These are phyloP conservation scores for Brenthis ino DNA, from an alignment of 2,888 invertebrate genomes.

Conservation along the genomic window DNA sequence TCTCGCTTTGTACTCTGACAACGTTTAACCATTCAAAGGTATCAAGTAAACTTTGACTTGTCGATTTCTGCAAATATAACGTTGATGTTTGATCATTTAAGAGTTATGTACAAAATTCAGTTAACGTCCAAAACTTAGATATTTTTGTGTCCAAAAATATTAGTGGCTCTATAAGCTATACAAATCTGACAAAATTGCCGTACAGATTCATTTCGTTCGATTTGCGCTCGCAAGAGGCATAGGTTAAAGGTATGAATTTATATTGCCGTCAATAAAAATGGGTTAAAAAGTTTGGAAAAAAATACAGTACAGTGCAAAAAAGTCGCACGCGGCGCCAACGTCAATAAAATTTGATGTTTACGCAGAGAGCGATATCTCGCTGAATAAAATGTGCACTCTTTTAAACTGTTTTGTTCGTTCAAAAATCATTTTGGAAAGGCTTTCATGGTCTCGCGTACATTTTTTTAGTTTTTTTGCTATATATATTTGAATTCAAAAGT, in stretches of 20 bases:
- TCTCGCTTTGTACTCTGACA: conserved; percentile 56
- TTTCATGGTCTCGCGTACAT: conserved; percentile 34
- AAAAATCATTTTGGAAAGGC: conserved; percentile 54
- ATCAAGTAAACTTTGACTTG: conserved; percentile 45
- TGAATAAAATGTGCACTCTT: conserved; percentile 58
- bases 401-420: conserved; percentile 55
- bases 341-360: conserved; percentile 77
- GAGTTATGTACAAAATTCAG: background rate
- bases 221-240: conserved; percentile 26
- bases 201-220: conserved; percentile 24
- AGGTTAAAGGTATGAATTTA: conserved; percentile 35
- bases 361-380: conserved; percentile 62
- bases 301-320: conserved; percentile 56
- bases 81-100: conserved; percentile 4
- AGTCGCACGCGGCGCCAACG: conserved; percentile 56
- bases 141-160: background rate
- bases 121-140: background rate
- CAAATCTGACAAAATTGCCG: conserved; percentile 18
- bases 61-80: conserved; percentile 53
- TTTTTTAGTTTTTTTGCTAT: background rate
- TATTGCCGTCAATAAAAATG: conserved; percentile 39
- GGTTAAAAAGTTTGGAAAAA: conserved; percentile 34
- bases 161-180: conserved; percentile 7
- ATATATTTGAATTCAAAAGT: conserved; percentile 18
- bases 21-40: conserved; percentile 17